Evolutionary conservation across 2,113 vertebrate species (phyloP).

Genomic region (Anguilla rostrata): DNA sequence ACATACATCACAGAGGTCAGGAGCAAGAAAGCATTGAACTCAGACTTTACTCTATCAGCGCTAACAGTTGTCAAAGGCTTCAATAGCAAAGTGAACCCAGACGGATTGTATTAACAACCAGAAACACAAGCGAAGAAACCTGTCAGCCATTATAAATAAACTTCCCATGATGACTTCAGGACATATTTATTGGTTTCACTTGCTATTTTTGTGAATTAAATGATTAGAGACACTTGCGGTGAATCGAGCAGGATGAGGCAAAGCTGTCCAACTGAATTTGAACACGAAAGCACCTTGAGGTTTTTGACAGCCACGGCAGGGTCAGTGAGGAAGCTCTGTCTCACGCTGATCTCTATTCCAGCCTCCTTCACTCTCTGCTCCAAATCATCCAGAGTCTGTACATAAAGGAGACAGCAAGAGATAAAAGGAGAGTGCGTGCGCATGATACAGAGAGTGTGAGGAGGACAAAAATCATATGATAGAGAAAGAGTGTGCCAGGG

Average conservation of each 20-base stretch:
- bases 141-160: neutral
- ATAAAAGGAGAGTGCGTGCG: slow-evolving; percentile 10
- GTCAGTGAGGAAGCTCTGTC: slow-evolving; percentile 93
- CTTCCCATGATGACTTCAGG: neutral
- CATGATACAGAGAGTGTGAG: no score
- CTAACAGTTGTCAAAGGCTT: neutral
- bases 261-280: neutral
- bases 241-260: neutral
- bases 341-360: slow-evolving; percentile 91
- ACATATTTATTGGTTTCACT: neutral
- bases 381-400: slow-evolving; percentile 88
- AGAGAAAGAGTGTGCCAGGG: neutral
- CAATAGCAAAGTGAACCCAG: neutral
- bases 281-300: slow-evolving; percentile 80
- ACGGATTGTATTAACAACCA: neutral
- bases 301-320: slow-evolving; percentile 91
- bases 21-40: slow-evolving; percentile 8
- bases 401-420: neutral
- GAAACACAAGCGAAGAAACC: neutral
- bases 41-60: neutral
- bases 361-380: slow-evolving; percentile 90
- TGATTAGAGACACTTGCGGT: neutral
- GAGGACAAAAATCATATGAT: neutral
- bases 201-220: neutral
- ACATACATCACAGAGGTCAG: neutral